Evolutionary conservation across 92 coral and sea anemone species (phyloP), one percentile per base, ranked within the genome.

Genomic region (Bergia sp.): DNA sequence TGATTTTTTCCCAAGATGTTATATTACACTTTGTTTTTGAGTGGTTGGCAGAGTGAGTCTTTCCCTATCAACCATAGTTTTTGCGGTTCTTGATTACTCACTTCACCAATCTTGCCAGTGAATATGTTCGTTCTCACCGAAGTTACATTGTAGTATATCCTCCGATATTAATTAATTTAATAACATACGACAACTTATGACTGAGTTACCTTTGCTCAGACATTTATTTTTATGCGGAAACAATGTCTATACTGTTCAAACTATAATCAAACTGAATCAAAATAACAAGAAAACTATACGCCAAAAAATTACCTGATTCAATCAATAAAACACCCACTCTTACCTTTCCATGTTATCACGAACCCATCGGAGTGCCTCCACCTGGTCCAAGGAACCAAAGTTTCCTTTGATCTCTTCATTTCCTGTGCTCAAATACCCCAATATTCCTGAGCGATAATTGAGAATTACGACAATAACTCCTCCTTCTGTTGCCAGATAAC

Each of bases 401-500:
- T 77, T 77, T 1, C 81, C 81, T 44, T 44, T 77, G 37, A 77
- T 77, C 11, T 77, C 15, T 18, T 77, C 57, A 77, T 77, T 38
- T 43, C 81, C 81, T 41, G 81, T 77, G 47, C 55, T 77, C 57
- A 77, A 77, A 77, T 77, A 77, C 36, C 81, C 81, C 43, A 77
- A 21, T 42, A 77, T 44, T 42, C 81, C 81, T 23, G 44, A 77
- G 37, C 81, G 81, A 44, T 44, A 44, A 5, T 77, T 77, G 3
- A 44, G 37, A 45, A 38, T 77, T 21, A 44, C 81, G 18, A 42
- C 39, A 18, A 77, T 21, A 44, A 44, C n/a, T 44, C 58, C 37
- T 10, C 81, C 81, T 77, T 77, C 81, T 41, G 55, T 47, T 4
- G 81, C 81, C 2, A 77, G 36, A 21, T 77, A 77, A 77, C 81